Conservation (phyloP, 2,113 vertebrate species). For the Strix aluco region DNA sequence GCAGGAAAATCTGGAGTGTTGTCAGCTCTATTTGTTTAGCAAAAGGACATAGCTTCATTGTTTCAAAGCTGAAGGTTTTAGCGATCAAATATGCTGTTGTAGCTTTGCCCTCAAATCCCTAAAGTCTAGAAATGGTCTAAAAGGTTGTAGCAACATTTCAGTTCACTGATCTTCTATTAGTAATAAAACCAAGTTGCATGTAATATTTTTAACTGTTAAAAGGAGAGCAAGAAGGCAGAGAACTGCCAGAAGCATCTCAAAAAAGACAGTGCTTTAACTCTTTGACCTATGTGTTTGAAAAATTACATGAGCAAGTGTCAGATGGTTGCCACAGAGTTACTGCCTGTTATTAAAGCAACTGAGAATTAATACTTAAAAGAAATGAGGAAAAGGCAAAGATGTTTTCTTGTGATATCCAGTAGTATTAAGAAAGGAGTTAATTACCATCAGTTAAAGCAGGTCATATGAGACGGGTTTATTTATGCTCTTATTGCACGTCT, state of each 20-base stretch:
- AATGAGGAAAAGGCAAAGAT: neutral
- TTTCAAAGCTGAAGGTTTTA: neutral
- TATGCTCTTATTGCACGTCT: rapidly evolving
- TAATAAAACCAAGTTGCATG: neutral
- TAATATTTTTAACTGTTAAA: neutral
- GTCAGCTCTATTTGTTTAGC: neutral
- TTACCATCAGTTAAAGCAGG: neutral
- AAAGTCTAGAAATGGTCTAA: neutral
- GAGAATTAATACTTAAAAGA: neutral
- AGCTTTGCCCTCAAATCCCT: neutral
- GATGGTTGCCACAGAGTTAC: neutral
- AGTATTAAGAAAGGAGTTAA: neutral
- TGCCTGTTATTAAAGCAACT: neutral
- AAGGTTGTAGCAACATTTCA: neutral
- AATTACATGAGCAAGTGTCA: neutral
- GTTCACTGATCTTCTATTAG: neutral
- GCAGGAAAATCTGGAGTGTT: neutral
- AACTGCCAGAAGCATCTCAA: neutral
- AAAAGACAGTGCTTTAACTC: neutral
- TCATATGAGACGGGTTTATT: rapidly evolving
- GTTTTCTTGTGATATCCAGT: neutral
- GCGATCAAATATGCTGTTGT: neutral
- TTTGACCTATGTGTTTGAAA: neutral
- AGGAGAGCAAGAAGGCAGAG: neutral
- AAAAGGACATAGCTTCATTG: neutral